Conservation (phyloP, 2,888 invertebrate species). For the Sesia bembeciformis region DNA sequence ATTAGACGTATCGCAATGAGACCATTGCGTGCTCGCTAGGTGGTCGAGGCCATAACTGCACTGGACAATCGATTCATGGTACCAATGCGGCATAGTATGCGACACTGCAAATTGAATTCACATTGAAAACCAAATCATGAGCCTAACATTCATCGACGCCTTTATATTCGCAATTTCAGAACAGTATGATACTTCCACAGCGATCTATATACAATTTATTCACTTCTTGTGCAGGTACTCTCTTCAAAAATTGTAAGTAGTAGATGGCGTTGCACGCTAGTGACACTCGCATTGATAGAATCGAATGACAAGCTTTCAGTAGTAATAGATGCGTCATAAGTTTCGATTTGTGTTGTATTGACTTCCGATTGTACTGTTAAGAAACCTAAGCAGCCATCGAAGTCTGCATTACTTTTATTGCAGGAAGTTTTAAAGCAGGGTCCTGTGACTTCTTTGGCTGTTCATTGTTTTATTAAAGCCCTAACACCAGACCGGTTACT, state of each 20-base stretch:
- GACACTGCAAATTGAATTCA: conserved; percentile 51
- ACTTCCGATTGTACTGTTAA: conserved; percentile 21
- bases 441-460: background rate
- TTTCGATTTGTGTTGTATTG: conserved; percentile 26
- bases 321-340: conserved; percentile 23
- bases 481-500: too few relatives aligned
- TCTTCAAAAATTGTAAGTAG: conserved; percentile 12
- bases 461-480: too few relatives aligned
- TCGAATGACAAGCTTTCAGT: conserved; percentile 35
- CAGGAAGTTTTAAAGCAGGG: background rate
- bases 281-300: conserved; percentile 27
- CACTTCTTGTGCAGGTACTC: background rate
- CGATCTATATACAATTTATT: background rate
- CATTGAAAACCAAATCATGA: conserved; percentile 25
- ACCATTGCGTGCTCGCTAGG: conserved; percentile 59
- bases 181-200: background rate
- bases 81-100: conserved; percentile 62
- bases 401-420: background rate
- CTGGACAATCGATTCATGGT: conserved; percentile 66
- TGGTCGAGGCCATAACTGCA: conserved; percentile 64
- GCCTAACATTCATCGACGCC: conserved; percentile 21
- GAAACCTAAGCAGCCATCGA: background rate
- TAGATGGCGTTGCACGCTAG: conserved; percentile 27
- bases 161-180: conserved; percentile 12
- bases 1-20: conserved; percentile 40